phyloP scores from a whole-genome alignment of 2,113 vertebrate genomes.

The Egretta garzetta region DNA sequence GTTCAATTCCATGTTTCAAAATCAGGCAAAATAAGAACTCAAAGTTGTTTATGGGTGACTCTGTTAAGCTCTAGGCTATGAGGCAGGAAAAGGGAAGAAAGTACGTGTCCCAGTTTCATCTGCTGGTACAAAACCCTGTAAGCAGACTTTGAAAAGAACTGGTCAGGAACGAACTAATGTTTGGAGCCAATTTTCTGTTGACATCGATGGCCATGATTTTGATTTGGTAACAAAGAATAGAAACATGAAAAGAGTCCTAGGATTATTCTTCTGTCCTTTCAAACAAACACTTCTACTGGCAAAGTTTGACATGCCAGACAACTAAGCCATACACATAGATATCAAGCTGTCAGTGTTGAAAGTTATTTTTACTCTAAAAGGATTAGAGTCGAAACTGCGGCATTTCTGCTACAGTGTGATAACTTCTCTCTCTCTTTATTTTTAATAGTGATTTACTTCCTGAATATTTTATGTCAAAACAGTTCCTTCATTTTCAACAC shows the following conservation, averaged over 20 bases:
- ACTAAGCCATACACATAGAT: not conserved
- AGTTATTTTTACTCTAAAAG: not conserved
- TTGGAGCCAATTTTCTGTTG: not conserved
- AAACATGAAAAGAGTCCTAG: not conserved
- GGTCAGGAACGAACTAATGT: not conserved
- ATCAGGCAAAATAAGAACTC: not conserved
- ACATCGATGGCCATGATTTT: conserved; percentile 8
- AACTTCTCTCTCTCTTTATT: not conserved
- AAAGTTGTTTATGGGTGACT: not conserved
- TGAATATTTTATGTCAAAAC: not conserved
- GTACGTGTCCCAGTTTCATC: not conserved
- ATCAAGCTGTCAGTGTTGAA: not conserved
- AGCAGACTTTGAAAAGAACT: not conserved
- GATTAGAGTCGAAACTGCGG: not conserved
- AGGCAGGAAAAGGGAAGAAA: not conserved
- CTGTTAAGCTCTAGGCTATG: not conserved
- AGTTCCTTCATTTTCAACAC: not conserved
- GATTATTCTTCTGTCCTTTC: not conserved
- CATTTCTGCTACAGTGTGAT: not conserved
- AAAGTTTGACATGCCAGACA: not conserved
- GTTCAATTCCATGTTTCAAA: not conserved
- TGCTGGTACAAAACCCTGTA: not conserved
- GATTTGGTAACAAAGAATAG: not conserved
- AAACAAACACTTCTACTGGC: not conserved
- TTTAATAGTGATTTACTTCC: not conserved